Evolutionary conservation across 2,888 invertebrate genomes (phyloP), one percentile per base, ranked within the genome.

Genomic region (Altica lythri): DNA sequence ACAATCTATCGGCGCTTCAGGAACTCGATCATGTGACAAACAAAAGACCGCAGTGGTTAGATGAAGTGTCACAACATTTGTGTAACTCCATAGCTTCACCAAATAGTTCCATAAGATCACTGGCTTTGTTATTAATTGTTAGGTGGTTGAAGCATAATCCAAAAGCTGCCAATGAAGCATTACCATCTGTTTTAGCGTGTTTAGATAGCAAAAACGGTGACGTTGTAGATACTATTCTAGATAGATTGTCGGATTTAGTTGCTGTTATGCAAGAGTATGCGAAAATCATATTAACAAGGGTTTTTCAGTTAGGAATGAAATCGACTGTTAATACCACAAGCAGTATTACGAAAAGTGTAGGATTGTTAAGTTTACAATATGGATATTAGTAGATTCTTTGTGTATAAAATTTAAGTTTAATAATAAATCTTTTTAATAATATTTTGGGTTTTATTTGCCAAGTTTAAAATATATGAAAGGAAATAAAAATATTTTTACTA

Each of bases 201-300:
- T 79, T 96, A 51, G 87, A 92, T 63, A 88, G 88, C 57, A 80
- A 83, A 34, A 86, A 90, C 71, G 86, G 90, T 0, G 91, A 92
- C 58, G 83, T 95, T 29, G 85, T 90, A 0, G 83, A 84, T 62
- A 85, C 89, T 0, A 87, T 90, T 18, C 80, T 95, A 37, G 92
- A 92, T 60, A 86, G 86, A 72, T 79, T 96, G 42, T 88, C 93
- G 0, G 94, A 94, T 68, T 85, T 95, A 59, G 82, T 89, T 46
- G 81, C 91, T 8, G 86, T 92, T 58, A 82, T 90, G 79, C 92
- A 91, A 79, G 95, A 95, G 75, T 86, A 90, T 75, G 91, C 92
- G 0, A 81, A 86, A 49, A 82, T 86, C 46, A 81, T 96, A 44
- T 80, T 95, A 64, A 83, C 86, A 69, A 85, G 86, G 56, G 90